A percentile compares a stretch with the other conserved stretches of the same genome.
Conservation (phyloP, 2,797 vertebrate genomes). For the Dendrocincla fuliginosa region DNA sequence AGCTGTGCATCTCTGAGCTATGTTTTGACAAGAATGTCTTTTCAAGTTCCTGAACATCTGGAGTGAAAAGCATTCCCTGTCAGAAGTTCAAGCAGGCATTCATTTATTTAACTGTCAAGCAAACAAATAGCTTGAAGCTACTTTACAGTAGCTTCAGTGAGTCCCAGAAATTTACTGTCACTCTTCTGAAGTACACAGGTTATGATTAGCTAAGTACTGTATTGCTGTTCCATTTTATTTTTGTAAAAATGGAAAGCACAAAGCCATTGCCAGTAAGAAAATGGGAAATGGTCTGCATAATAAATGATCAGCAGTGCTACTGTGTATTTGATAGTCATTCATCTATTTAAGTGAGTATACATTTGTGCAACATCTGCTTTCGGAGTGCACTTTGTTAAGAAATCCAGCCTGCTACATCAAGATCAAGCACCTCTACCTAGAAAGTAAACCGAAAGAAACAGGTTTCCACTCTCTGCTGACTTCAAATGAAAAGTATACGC, state of each 20-base stretch:
- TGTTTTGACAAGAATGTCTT: neutral
- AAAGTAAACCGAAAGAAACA: constrained; percentile 43
- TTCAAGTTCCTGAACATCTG: neutral
- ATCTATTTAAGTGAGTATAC: neutral
- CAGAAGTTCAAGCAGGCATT: neutral
- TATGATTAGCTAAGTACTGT: neutral
- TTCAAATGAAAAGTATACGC: constrained; percentile 5
- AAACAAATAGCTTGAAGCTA: constrained; percentile 22
- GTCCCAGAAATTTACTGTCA: constrained; percentile 1
- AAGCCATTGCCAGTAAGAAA: neutral
- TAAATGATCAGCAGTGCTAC: rapidly evolving
- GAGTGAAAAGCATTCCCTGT: neutral
- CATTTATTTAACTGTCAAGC: constrained; percentile 1
- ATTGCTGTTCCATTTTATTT: neutral
- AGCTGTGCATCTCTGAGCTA: neutral
- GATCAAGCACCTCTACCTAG: constrained; percentile 2
- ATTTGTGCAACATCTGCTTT: neutral
- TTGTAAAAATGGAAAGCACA: neutral
- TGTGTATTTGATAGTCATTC: neutral
- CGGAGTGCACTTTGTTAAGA: neutral
- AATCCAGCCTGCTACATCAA: neutral
- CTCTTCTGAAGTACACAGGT: neutral
- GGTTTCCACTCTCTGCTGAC: neutral
- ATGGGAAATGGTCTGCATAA: neutral
- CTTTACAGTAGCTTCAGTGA: neutral